Conservation (phyloP, 2,113 vertebrate species). For the Megaceryle maxima region DNA sequence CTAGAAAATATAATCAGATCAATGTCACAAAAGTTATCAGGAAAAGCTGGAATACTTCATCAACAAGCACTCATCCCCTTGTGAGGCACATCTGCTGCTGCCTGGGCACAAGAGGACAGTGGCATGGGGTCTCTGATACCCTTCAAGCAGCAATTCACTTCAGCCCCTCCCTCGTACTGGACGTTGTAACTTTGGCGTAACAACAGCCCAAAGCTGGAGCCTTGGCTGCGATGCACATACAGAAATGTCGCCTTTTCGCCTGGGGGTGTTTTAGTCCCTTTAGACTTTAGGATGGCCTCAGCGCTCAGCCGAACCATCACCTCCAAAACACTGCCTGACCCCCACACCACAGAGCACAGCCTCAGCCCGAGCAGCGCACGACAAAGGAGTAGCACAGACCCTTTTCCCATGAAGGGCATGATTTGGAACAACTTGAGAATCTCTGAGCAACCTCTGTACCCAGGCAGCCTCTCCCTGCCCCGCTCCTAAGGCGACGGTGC, state of each 20-base stretch:
- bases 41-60: background rate
- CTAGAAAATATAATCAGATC: background rate
- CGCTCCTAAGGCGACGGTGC: accelerated
- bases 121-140: accelerated
- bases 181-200: accelerated
- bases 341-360: accelerated
- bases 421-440: background rate
- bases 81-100: background rate
- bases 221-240: accelerated
- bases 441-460: accelerated
- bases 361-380: accelerated
- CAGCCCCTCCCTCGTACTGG: background rate
- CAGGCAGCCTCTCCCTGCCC: accelerated
- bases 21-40: background rate
- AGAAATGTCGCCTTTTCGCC: accelerated
- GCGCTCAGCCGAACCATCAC: background rate
- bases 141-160: background rate
- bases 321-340: background rate
- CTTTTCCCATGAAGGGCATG: accelerated
- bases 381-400: accelerated
- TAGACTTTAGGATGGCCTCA: background rate
- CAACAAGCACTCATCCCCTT: background rate
- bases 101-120: background rate
- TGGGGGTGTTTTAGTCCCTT: accelerated
- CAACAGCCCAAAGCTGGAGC: background rate